A percentile compares a stretch with the other conserved stretches of the same genome.
Evolutionary conservation across 2,797 vertebrate genomes (phyloP).

Genomic region (Hydrophis major): DNA sequence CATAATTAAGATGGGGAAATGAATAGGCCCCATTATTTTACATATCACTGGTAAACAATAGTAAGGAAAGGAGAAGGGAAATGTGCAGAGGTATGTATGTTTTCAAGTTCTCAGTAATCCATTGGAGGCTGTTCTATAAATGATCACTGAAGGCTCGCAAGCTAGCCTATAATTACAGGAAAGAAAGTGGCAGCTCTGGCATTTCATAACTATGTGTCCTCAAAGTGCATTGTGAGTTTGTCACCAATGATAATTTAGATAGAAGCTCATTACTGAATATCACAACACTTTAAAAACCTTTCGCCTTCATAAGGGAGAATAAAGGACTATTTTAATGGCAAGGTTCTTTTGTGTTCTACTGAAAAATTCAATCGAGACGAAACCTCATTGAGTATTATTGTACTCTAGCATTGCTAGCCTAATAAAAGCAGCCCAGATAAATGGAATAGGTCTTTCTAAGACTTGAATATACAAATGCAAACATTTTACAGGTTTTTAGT

Average conservation of each 20-base stretch:
- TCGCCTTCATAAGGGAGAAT: slow-evolving; percentile 86
- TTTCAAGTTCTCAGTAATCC: slow-evolving; percentile 95
- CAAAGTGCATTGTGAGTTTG: slow-evolving; percentile 99
- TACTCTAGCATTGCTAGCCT: slow-evolving; percentile 84
- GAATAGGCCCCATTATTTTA: slow-evolving; percentile 91
- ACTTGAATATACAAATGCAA: slow-evolving; percentile 84
- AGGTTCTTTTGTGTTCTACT: slow-evolving; percentile 95
- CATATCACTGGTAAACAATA: slow-evolving; percentile 94
- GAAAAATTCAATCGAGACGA: slow-evolving; percentile 99
- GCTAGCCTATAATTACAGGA: slow-evolving; percentile 99
- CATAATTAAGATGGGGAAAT: slow-evolving; percentile 83
- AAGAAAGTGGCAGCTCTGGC: slow-evolving; percentile 99
- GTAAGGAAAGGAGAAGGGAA: slow-evolving; percentile 76
- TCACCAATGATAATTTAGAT: slow-evolving; percentile 99
- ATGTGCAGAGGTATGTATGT: slow-evolving; percentile 82
- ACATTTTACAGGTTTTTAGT: slow-evolving; percentile 83
- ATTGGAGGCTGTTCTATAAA: slow-evolving; percentile 98
- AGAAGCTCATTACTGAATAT: slow-evolving; percentile 99
- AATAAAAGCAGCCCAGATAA: slow-evolving; percentile 91
- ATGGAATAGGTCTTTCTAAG: slow-evolving; percentile 88
- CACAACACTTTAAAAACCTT: slow-evolving; percentile 99
- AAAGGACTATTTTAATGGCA: slow-evolving; percentile 98
- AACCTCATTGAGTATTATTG: slow-evolving; percentile 93
- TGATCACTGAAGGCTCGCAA: slow-evolving; percentile 99
- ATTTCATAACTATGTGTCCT: slow-evolving; percentile 99